Evolutionary conservation across 2,113 vertebrate genomes (phyloP).

Genomic region (Tachysurus fulvidraco): DNA sequence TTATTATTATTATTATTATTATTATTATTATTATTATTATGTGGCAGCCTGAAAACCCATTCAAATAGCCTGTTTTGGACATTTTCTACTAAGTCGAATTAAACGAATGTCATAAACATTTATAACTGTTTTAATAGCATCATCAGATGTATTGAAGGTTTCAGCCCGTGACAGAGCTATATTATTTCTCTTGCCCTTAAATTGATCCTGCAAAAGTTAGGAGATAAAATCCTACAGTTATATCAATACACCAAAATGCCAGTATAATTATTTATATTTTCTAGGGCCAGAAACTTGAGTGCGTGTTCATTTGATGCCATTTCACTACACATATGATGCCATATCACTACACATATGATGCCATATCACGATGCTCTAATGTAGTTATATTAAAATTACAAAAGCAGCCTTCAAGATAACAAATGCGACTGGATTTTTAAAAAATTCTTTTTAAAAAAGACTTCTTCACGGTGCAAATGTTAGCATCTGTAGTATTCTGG

Average conservation of each 20-base stretch:
- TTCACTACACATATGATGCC: not conserved
- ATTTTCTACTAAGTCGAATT: not conserved
- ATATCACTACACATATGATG: not conserved
- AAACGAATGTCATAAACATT: not conserved
- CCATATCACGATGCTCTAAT: not conserved
- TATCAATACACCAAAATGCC: not conserved
- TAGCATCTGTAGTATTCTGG: not conserved
- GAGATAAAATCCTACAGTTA: not conserved
- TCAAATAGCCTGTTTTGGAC: not conserved
- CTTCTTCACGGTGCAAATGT: not conserved
- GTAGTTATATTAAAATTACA: too few relatives aligned
- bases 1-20: too few relatives aligned
- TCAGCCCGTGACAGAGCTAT: not conserved
- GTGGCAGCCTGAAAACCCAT: not conserved
- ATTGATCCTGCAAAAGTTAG: not conserved
- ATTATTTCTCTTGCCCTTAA: not conserved
- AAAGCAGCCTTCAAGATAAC: not conserved
- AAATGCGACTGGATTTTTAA: not conserved
- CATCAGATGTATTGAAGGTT: not conserved
- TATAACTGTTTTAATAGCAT: not conserved
- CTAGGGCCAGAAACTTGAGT: not conserved
- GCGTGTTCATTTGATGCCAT: not conserved
- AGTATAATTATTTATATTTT: not conserved
- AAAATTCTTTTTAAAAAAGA: too few relatives aligned
- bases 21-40: too few relatives aligned